These are phyloP conservation scores for Amphimallon solstitiale DNA, from an alignment of 2,888 invertebrate species.

Conservation along the genomic window DNA sequence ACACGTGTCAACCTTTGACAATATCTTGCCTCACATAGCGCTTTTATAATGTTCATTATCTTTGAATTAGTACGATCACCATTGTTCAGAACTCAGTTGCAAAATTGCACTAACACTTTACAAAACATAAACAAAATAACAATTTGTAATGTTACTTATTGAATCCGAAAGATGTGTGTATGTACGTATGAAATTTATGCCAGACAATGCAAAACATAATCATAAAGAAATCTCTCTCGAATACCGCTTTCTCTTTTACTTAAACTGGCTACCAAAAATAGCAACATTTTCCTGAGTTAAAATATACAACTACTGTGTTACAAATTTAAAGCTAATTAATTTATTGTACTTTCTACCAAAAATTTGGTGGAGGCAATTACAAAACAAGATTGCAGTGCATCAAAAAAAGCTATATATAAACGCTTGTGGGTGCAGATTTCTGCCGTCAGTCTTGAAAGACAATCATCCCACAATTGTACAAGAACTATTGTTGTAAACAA, in stretches of 20 bases:
- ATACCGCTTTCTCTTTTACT: constrained; percentile 10
- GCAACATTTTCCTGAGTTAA: constrained; percentile 52
- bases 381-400: constrained; percentile 53
- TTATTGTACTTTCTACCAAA: constrained; percentile 59
- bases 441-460: constrained; percentile 47
- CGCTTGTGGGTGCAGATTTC: constrained; percentile 48
- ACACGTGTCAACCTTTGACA: too few species aligned
- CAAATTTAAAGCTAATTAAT: constrained; percentile 55
- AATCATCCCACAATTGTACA: constrained; percentile 42
- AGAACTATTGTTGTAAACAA: constrained; percentile 28
- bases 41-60: too few species aligned
- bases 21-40: too few species aligned
- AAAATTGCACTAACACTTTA: constrained; percentile 18
- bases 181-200: constrained; percentile 22
- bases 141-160: constrained; percentile 29
- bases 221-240: constrained; percentile 27
- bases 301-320: constrained; percentile 52
- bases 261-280: constrained; percentile 40
- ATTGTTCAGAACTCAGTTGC: background rate
- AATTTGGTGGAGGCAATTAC: constrained; percentile 47
- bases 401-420: constrained; percentile 53
- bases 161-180: constrained; percentile 16
- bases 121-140: constrained; percentile 10
- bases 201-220: constrained; percentile 19
- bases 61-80: background rate